Evolutionary conservation across 2,797 vertebrate genomes (phyloP), one percentile per base, ranked within the genome.

Genomic region (Alauda arvensis): DNA sequence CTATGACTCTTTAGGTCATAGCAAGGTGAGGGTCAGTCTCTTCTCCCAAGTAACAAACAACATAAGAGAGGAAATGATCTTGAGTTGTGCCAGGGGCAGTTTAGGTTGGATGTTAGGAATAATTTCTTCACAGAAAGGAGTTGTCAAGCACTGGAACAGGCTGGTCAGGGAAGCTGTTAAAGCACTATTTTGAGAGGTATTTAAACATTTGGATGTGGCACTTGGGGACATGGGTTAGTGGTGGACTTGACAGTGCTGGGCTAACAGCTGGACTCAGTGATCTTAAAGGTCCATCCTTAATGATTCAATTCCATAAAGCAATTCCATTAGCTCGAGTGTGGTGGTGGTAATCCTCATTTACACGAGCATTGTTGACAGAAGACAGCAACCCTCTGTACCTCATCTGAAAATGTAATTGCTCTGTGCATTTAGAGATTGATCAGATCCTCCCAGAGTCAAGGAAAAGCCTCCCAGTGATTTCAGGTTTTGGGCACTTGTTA

Each of bases 321-420:
- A 76, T 87, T 69, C 66, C 21, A 43, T 83, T 77, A 88, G 8
- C 55, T 86, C 10, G 10, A 1, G 43, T 49, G n/a, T 6, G 3
- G 15, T 37, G 40, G 48, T 4, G 23, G 71, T 88, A 88, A 91
- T 83, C n/a, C 55, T 87, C 63, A 80, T 80, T 84, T 86, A 7
- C 51, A 37, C 24, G 72, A 75, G 25, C 20, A 16, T 6, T 2
- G 4, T 42, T 1, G 12, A 31, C 45, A 85, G 62, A 62, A 74
- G 51, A 51, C 59, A 43, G 52, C 2, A 18, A 59, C 37, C 20
- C 60, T 88, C 62, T 51, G 40, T 49, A 40, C 55, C 31, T 83
- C 40, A 24, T 56, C 72, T 82, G 68, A 71, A 86, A 86, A 83
- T n/a, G 26, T 37, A 69, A 89, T 89, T 83, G 40, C n/a, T 83